Evolutionary conservation across 2,797 vertebrate genomes (phyloP), one percentile per base, ranked within the genome.

Genomic region (Podarcis lilfordi): DNA sequence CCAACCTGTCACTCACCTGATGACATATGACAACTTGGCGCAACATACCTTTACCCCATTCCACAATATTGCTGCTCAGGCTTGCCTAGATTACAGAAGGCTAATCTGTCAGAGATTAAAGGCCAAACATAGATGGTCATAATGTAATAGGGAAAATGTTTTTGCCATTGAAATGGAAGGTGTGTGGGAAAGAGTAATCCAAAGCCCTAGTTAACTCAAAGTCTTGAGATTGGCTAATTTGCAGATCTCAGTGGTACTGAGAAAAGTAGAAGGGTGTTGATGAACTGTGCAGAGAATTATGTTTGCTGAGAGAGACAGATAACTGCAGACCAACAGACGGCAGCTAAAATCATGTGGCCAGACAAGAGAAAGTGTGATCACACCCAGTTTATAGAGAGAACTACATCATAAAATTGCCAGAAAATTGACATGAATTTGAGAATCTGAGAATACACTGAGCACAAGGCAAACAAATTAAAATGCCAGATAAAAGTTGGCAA

Each of bases 181-280:
- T 32, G 3, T 75, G 61, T 68, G 69, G 59, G 25, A 55, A 76
- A 75, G 17, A 69, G n/a, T n/a, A 89, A 82, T 69, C 59, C 83
- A 86, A 81, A 32, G 35, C 69, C 3, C 23, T 76, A 64, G 74
- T 84, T 71, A 78, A 85, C 29, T 77, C 23, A 64, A 23, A 71
- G 45, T 90, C 71, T 81, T 3, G 45, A 43, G 35, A 37, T 32
- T 45, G 40, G 84, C 45, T 85, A 68, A 76, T 81, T 88, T 87
- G 77, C 69, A 87, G 32, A 35, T 87, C 13, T 76, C 45, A 10
- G 3, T 35, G 19, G 55, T 55, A 43, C 43, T 85, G 82, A 74
- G 68, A 61, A 84, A 77, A 87, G 40, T 77, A 78, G 72, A 72
- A 66, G 61, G n/a, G 72, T 85, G 86, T 82, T 81, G 32, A 81